These are phyloP conservation scores for Schlechtendalia chinensis DNA, from an alignment of 1,140 invertebrate species.

Conservation along the genomic window DNA sequence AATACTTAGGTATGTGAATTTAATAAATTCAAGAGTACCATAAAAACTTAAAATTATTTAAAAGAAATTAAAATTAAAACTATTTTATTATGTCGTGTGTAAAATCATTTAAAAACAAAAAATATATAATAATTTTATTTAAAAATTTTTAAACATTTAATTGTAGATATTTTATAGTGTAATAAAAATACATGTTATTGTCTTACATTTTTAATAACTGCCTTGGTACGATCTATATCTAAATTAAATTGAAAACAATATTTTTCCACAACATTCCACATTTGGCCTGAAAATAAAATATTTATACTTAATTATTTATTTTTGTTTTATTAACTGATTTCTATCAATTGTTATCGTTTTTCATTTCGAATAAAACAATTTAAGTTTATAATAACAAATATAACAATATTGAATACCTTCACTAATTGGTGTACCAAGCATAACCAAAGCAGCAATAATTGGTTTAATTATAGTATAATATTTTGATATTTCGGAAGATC, in stretches of 20 bases:
- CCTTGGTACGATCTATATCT: neutral
- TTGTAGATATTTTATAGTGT: neutral
- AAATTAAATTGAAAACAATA: constrained; percentile 10
- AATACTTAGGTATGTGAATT: no score
- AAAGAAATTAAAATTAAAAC: no score
- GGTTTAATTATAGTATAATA: constrained; percentile 35
- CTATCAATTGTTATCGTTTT: neutral
- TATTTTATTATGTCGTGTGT: no score
- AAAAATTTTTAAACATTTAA: neutral
- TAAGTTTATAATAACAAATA: neutral
- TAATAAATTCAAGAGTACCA: no score
- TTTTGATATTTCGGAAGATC: neutral
- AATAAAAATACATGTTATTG: neutral
- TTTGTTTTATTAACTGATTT: neutral
- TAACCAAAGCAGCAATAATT: constrained; percentile 19
- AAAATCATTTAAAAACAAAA: no score
- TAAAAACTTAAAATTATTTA: no score
- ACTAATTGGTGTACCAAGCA: constrained; percentile 25
- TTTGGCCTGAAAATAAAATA: constrained; percentile 23
- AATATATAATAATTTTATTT: neutral
- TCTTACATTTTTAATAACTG: constrained; percentile 34
- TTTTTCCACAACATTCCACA: constrained; percentile 27
- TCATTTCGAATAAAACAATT: neutral
- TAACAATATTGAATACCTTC: constrained; percentile 27
- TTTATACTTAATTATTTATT: neutral